Evolutionary conservation across 2,888 invertebrate genomes (phyloP), one percentile per base, ranked within the genome.

Genomic region (Tenthredo scrophulariae): DNA sequence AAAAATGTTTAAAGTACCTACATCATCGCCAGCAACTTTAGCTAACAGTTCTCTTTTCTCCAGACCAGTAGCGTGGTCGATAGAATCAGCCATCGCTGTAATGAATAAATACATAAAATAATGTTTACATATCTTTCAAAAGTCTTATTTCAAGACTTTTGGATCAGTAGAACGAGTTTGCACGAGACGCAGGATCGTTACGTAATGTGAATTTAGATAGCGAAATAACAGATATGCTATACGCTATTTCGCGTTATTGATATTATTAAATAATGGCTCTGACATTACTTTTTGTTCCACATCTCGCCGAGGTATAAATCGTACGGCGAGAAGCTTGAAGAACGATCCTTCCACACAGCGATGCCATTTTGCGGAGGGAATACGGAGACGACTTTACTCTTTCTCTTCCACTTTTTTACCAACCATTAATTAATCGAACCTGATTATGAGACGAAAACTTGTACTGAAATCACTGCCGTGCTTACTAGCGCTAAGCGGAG

Each of bases 11-110:
- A 46, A 54, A 37, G 67, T 46, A 92, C 93, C 93, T 91, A 96
- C 96, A 88, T 98, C 97, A 92, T 98, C 97, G 88, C 99, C 99
- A 85, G 97, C 96, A 89, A 97, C 95, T 93, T 97, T 95, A 43
- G 98, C 98, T 88, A 98, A 94, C 89, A 99, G 94, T 94, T 99
- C 98, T 91, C 96, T 96, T 94, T 98, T 97, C 93, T 99, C 98
- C 88, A 98, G 93, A 90, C 99, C 99, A 46, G 98, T 98, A 37
- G 98, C 97, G 93, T 98, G 98, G 91, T 99, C 99, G 91, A 98
- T 88, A 43, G 98, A 97, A 92, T 98, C 98, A 77, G 97, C 96
- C 96, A 97, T 96, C 94, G 96, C 97, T 97, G 91, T 13, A 91
- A 86, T 77, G 62, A 50, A 58, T 22, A 58, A 37, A 37, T 54